Evolutionary conservation across 2,113 vertebrate genomes (phyloP), one percentile per base, ranked within the genome.

Genomic region (Regulus satrapa): DNA sequence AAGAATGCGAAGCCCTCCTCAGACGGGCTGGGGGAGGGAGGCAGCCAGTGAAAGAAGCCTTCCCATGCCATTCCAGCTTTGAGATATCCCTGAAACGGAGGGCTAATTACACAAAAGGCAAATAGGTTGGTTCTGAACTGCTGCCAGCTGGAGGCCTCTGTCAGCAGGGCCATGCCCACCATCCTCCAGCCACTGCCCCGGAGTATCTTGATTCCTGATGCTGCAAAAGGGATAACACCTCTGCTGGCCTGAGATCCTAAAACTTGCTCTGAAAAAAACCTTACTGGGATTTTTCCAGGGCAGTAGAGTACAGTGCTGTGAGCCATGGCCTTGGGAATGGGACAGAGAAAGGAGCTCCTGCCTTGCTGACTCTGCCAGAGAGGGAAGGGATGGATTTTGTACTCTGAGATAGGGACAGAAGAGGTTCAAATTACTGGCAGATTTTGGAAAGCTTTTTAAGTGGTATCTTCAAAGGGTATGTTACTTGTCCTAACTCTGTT

Each of bases 381-480:
- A 82, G 81, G 19, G 48, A 92, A 69, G 1, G 11, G 10, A 63
- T 38, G n/a, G 34, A 62, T 83, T 93, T 68, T 71, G 41, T 59
- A 40, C 55, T 66, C 85, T 59, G 75, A 88, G 79, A 74, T 29
- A 80, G 75, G 72, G 75, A 58, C 75, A 92, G 75, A 77, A 78
- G 31, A 77, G 63, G 40, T 93, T 96, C 67, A 83, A 88, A 91
- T 95, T 91, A 92, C 91, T 71, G 88, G 34, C 85, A 88, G 92
- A 83, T 95, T 95, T 92, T 83, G 72, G 68, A 88, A 88, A 88
- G 91, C 79, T 94, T 96, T 96, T 90, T 40, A 96, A 92, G 79
- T 88, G 79, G 31, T 76, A 55, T 92, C 88, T 94, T 96, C 92
- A 95, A 95, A 96, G 82, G 14, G 5, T 49, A 40, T 64, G 51